Conservation (phyloP, 2,113 vertebrate genomes). For the Periophthalmodon schlosseri region DNA sequence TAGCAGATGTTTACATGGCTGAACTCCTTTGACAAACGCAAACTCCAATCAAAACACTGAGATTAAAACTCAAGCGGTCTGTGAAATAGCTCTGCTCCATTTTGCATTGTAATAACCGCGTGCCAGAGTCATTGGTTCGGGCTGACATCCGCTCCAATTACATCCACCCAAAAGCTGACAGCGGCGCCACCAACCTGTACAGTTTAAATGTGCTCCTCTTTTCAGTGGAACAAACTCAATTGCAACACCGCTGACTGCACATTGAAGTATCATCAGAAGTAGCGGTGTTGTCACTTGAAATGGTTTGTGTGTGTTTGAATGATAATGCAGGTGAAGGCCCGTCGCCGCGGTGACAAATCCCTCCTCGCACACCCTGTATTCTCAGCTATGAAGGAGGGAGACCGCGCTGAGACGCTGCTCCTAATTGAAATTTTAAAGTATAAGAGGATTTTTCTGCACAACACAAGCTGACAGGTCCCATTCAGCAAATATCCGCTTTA, state of each 20-base stretch:
- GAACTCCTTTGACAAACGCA: constrained; percentile 3
- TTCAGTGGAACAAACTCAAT: constrained; percentile 73
- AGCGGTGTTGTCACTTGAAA: constrained; percentile 63
- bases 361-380: constrained; percentile 58
- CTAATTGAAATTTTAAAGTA: constrained; percentile 80
- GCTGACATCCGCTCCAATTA: constrained; percentile 58
- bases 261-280: constrained; percentile 67
- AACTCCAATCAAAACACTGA: constrained; percentile 19
- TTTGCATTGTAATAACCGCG: constrained; percentile 60
- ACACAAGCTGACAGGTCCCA: constrained; percentile 69
- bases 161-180: constrained; percentile 48
- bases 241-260: constrained; percentile 66
- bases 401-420: constrained; percentile 49
- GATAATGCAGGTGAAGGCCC: constrained; percentile 60
- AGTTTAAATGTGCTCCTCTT: constrained; percentile 58
- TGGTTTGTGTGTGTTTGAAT: constrained; percentile 54
- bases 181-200: constrained; percentile 50
- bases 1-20: not conserved
- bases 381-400: constrained; percentile 50
- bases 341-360: constrained; percentile 71
- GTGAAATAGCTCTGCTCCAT: constrained; percentile 38
- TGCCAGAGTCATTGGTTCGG: constrained; percentile 41
- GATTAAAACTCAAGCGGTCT: constrained; percentile 39
- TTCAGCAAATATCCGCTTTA: constrained; percentile 73
- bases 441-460: constrained; percentile 79